These are phyloP conservation scores for Nothobranchius furzeri DNA, from an alignment of 2,113 vertebrate genomes.

Conservation along the genomic window DNA sequence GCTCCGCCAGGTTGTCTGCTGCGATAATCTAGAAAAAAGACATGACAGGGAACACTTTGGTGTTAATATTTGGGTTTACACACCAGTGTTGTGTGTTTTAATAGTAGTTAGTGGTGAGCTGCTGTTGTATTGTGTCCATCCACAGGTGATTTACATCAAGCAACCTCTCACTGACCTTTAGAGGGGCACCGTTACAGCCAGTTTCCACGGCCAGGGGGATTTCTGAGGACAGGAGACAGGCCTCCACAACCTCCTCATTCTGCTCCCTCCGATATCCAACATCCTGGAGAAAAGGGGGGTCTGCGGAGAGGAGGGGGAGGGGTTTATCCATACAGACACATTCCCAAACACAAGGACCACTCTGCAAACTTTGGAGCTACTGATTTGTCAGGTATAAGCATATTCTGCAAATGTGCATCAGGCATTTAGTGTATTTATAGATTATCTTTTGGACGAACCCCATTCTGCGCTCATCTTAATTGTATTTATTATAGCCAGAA, in stretches of 20 bases:
- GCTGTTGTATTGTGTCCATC: not conserved
- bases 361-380: not conserved
- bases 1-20: constrained; percentile 8
- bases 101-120: not conserved
- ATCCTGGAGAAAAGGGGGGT: not conserved
- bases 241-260: constrained; percentile 18
- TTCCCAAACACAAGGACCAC: constrained; percentile 15
- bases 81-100: no score
- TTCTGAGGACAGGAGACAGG: constrained; percentile 5
- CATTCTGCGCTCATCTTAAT: not conserved
- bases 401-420: not conserved
- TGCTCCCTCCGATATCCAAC: constrained; percentile 11
- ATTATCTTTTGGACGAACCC: not conserved
- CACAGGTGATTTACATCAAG: constrained; percentile 2
- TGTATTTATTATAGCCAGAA: not conserved
- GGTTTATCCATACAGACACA: not conserved
- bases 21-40: constrained; percentile 31
- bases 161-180: constrained; percentile 49
- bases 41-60: not conserved
- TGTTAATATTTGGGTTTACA: not conserved
- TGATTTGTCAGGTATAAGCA: not conserved
- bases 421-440: not conserved
- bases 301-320: constrained; percentile 37
- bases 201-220: constrained; percentile 17
- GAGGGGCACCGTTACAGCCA: constrained; percentile 27